phyloP scores from a whole-genome alignment of 2,113 vertebrate species.

The Bufo gargarizans region DNA sequence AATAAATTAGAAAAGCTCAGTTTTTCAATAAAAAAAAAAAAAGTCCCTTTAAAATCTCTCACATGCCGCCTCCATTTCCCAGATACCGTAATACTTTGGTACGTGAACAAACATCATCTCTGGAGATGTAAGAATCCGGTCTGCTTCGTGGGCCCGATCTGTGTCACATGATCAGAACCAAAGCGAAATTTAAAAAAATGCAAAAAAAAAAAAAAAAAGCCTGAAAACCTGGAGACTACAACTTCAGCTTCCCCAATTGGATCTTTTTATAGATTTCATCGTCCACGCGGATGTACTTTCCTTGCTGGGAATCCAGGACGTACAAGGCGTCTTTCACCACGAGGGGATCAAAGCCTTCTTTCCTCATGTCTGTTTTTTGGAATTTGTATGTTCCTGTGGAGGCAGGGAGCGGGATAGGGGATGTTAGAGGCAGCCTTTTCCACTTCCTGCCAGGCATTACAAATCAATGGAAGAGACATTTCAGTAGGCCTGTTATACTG shows the following conservation, averaged over 20 bases:
- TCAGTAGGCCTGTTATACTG: not conserved
- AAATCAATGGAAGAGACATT: not conserved
- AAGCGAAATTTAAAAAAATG: not conserved
- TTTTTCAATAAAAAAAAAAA: not conserved
- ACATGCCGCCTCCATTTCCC: not conserved
- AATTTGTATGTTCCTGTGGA: conserved; percentile 91
- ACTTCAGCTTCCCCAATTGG: conserved; percentile 86
- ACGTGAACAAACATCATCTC: not conserved
- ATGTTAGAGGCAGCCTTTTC: not conserved
- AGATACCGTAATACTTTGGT: conserved; percentile 53
- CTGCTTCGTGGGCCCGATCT: not conserved
- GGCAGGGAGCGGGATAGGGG: not conserved
- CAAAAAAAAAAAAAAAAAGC: not conserved
- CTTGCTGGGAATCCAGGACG: conserved; percentile 87
- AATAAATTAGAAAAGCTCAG: conserved; percentile 46
- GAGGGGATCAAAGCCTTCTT: conserved; percentile 81
- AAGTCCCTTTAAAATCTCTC: conserved; percentile 36
- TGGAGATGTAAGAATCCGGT: not conserved
- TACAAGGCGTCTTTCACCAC: conserved; percentile 85
- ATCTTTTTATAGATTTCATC: conserved; percentile 78
- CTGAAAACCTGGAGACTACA: conserved; percentile 68
- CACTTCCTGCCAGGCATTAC: not conserved
- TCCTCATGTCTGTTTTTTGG: conserved; percentile 89
- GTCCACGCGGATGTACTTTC: conserved; percentile 78
- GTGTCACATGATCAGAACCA: conserved; percentile 20